phyloP scores from a whole-genome alignment of 2,113 vertebrate species.

The Acinonyx jubatus region DNA sequence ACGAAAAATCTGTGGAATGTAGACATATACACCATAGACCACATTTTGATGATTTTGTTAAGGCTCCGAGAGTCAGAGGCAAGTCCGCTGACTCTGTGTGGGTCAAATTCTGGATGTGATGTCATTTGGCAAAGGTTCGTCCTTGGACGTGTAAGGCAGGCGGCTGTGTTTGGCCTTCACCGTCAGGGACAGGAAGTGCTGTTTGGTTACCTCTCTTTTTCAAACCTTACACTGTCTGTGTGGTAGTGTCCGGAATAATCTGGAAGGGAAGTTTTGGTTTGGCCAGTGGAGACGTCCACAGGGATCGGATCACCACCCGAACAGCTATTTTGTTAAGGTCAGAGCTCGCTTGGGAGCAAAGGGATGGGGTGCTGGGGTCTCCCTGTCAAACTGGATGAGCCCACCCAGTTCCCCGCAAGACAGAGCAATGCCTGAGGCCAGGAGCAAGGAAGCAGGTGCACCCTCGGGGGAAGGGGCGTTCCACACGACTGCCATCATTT shows the following conservation, averaged over 20 bases:
- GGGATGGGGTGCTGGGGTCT: not conserved
- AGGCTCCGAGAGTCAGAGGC: not conserved
- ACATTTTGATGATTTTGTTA: not conserved
- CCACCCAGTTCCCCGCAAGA: not conserved
- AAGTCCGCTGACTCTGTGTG: not conserved
- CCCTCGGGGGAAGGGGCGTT: too few relatives aligned
- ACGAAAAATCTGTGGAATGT: rapidly evolving
- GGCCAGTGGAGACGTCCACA: rapidly evolving
- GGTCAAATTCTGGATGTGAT: not conserved
- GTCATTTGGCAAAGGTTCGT: not conserved
- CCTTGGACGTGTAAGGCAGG: too few relatives aligned
- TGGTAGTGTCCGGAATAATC: too few relatives aligned
- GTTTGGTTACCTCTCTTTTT: too few relatives aligned
- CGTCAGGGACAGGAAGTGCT: not conserved
- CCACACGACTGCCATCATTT: not conserved
- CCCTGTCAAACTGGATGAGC: not conserved
- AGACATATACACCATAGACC: not conserved
- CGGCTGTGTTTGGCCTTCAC: too few relatives aligned
- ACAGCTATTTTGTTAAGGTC: not conserved
- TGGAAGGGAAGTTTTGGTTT: not conserved
- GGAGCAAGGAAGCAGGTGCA: too few relatives aligned
- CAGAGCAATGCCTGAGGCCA: not conserved
- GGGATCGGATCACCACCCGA: not conserved
- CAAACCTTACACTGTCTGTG: not conserved
- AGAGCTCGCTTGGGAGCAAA: not conserved